These are phyloP conservation scores for Hypanus sabinus DNA, from an alignment of 2,113 vertebrate species.

Conservation along the genomic window DNA sequence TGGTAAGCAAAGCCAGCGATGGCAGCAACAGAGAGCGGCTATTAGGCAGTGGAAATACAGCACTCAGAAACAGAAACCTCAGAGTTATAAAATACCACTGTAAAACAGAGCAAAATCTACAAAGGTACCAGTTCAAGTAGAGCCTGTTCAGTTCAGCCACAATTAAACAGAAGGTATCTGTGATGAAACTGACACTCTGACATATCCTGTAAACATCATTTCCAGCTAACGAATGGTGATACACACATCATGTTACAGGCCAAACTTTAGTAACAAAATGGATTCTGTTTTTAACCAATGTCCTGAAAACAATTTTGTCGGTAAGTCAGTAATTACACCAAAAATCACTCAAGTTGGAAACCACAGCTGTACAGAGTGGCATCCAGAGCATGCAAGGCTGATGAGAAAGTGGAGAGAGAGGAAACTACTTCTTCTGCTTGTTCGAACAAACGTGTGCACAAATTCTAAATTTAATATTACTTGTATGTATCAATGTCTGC, in stretches of 20 bases:
- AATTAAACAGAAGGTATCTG: background rate
- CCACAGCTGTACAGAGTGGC: too few species aligned
- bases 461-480: too few species aligned
- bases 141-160: background rate
- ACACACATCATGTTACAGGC: background rate
- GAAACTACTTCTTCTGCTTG: too few species aligned
- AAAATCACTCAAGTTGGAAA: too few species aligned
- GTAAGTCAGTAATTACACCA: too few species aligned
- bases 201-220: background rate
- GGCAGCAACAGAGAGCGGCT: constrained; percentile 11
- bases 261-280: too few species aligned
- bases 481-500: too few species aligned
- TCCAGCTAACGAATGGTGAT: background rate
- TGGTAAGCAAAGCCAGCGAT: constrained; percentile 11
- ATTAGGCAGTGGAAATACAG: constrained; percentile 17
- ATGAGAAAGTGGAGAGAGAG: too few species aligned
- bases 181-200: background rate
- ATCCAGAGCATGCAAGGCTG: too few species aligned
- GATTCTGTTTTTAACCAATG: too few species aligned
- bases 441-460: too few species aligned
- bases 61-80: constrained; percentile 15
- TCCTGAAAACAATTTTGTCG: too few species aligned
- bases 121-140: background rate
- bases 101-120: background rate
- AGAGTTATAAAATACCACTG: background rate